Evolutionary conservation across 2,797 vertebrate species (phyloP), one percentile per base, ranked within the genome.

Genomic region (Alcedo atthis): DNA sequence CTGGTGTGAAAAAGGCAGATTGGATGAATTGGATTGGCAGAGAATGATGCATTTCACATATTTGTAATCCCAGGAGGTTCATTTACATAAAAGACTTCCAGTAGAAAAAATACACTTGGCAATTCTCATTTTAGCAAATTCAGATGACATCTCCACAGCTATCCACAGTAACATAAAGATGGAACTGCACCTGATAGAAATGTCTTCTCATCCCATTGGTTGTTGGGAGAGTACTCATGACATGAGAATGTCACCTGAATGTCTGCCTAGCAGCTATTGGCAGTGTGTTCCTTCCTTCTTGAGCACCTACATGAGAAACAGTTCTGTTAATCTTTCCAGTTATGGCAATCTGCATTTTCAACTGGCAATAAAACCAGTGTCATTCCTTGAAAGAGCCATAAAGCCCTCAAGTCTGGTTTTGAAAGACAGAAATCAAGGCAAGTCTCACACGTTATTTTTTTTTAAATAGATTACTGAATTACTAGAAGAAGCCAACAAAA

Each of bases 71-170:
- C 74, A 95, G 82, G 77, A 83, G 70, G 77, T 92, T 73, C 32
- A 95, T 95, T 92, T 95, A 70, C 92, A 92, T 87, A 59, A 79
- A 87, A 79, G 35, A 83, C 67, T 81, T 73, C 63, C 85, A 86
- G 68, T 78, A 93, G 74, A 95, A 95, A 95, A 95, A 95, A 85
- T 69, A 94, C 32, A 76, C 57, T 82, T 80, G 67, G 10, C 74
- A 93, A 85, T 92, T 70, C 25, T 73, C 16, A 28, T 87, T 94
- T 91, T 87, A 66, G 68, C 77, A 63, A 79, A 87, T 89, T 81
- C 74, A 92, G 70, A 61, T 15, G 49, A 22, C 49, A 62, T 83
- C 45, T 91, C 61, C 68, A 80, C 30, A 75, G 32, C 58, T 46
- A 82, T 55, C 49, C 49, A 92, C 69, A 92, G 48, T 24, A 89